Base-by-base conservation (phyloP, 2,113 vertebrate species). In the Zosterops lateralis region DNA sequence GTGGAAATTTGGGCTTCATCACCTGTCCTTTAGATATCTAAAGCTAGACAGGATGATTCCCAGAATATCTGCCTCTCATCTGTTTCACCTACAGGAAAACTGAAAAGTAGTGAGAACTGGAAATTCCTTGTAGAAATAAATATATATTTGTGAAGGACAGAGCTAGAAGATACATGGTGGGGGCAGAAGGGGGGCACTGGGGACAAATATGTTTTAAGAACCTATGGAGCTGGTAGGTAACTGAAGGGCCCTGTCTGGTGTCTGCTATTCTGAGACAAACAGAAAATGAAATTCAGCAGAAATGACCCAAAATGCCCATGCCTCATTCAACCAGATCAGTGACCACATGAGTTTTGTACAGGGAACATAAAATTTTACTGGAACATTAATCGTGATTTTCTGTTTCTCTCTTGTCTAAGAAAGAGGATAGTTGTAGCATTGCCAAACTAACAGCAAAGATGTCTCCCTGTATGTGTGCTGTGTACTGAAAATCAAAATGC, bases 181-280 rank as follows among this genome's bases (percentile, higher is more conserved):
- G 8, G 18, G 4, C 6, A 76, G 28, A 87, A 71, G 6, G 26
- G 9, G 53, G 58, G 45, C n/a, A 20, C 15, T 38, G n/a, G 4
- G 11, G 5, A 73, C 15, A 87, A 45, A 29, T 26, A n/a, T 2
- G 2, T 48, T 84, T 89, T 65, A 61, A 50, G 42, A 82, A 72
- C 20, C 19, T 73, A 2, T 51, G 62, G 40, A 64, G 16, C 7
- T 70, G 34, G 16, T 1, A 2, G 8, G 4, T 40, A 62, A 25
- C 25, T 77, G 61, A 9, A 78, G 29, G 17, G 7, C 3, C 7
- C 8, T 4, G 1, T 50, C 1, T 1, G 3, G 12, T 7, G 3
- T 50, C 44, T 36, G 16, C 24, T 81, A 14, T 50, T 93, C 44
- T 58, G 50, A 89, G 8, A 20, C 11, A 45, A 68, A 17, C 1